These are phyloP conservation scores for Prochilodus magdalenae DNA, from an alignment of 2,113 vertebrate genomes.

Conservation along the genomic window DNA sequence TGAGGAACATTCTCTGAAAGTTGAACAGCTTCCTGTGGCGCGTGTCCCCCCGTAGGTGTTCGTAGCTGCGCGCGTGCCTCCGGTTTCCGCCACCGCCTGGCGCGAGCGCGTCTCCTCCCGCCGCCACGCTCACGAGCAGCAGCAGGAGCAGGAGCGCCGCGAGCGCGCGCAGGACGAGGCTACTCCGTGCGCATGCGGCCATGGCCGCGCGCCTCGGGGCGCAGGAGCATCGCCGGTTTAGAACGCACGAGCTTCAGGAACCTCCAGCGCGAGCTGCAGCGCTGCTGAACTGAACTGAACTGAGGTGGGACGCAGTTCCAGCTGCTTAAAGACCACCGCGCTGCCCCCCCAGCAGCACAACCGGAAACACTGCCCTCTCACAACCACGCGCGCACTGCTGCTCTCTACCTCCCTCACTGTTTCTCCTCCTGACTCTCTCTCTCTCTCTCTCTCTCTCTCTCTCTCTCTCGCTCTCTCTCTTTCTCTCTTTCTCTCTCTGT, in stretches of 20 bases:
- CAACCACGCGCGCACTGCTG: not conserved
- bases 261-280: too few relatives aligned
- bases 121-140: not conserved
- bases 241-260: not conserved
- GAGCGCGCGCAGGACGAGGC: slow-evolving; percentile 83
- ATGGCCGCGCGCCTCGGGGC: not conserved
- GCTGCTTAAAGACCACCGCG: too few relatives aligned
- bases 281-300: too few relatives aligned
- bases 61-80: slow-evolving; percentile 96
- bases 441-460: too few relatives aligned
- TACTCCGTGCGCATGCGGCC: slow-evolving; percentile 75
- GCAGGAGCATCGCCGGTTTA: not conserved
- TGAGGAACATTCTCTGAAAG: slow-evolving; percentile 95
- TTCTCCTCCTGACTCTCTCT: too few relatives aligned
- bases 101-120: not conserved
- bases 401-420: too few relatives aligned
- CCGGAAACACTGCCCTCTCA: too few relatives aligned
- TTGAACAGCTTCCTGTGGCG: slow-evolving; percentile 94
- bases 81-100: not conserved
- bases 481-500: too few relatives aligned
- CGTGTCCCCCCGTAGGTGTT: slow-evolving; percentile 93
- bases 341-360: too few relatives aligned
- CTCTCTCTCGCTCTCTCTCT: too few relatives aligned
- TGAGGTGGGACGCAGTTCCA: too few relatives aligned
- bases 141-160: slow-evolving; percentile 73